Evolutionary conservation across 2,113 vertebrate genomes (phyloP).

Genomic region (Engystomops pustulosus): DNA sequence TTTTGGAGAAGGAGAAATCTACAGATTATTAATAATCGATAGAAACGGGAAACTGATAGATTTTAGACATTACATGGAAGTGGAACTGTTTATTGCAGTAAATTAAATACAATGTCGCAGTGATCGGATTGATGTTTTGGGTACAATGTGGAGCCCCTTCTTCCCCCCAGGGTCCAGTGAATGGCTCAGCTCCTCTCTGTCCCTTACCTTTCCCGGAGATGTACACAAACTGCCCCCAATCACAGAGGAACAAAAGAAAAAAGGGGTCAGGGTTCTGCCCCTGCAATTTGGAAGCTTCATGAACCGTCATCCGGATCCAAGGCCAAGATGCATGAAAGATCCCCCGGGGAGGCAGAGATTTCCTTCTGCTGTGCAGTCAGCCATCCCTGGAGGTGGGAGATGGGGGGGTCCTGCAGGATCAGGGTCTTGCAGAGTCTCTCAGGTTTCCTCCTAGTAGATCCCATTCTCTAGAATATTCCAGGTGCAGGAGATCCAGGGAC

Average conservation of each 20-base stretch:
- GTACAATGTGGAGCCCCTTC: no score
- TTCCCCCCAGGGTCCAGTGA: no score
- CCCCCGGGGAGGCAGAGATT: slow-evolving; percentile 35
- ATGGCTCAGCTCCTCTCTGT: background rate
- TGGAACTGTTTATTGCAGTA: no score
- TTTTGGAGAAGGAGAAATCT: no score
- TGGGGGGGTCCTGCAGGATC: slow-evolving; percentile 20
- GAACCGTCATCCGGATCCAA: slow-evolving; percentile 51
- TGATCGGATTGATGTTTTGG: no score
- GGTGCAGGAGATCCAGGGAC: slow-evolving; percentile 16
- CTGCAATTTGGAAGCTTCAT: slow-evolving; percentile 56
- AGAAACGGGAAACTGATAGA: no score
- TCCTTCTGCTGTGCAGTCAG: background rate
- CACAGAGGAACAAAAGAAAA: slow-evolving; percentile 37
- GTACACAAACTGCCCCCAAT: slow-evolving; percentile 45
- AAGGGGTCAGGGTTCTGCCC: slow-evolving; percentile 48
- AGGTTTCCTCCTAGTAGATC: background rate
- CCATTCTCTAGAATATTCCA: background rate
- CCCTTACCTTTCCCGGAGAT: slow-evolving; percentile 37
- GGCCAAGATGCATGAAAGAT: slow-evolving; percentile 49
- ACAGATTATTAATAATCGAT: no score
- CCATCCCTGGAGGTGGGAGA: slow-evolving; percentile 30
- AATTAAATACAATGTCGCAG: no score
- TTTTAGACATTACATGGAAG: no score
- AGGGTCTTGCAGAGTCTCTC: slow-evolving; percentile 5